Base-by-base conservation (phyloP, 2,113 vertebrate genomes). In the Prunella himalayana region DNA sequence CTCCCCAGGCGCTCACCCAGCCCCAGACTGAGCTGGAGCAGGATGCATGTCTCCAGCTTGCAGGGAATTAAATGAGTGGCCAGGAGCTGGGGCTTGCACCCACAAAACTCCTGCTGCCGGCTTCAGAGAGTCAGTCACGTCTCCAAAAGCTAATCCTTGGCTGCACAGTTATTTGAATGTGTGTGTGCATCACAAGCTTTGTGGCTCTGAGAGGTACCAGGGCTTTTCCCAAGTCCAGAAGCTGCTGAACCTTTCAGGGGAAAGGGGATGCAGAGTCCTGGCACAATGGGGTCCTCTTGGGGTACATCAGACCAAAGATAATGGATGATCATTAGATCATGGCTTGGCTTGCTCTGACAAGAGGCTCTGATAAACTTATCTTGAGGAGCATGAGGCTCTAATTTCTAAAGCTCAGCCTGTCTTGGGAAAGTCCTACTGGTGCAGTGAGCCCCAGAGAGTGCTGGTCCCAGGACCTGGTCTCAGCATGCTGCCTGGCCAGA, bases 281-380 rank as follows among this genome's bases (percentile, higher is more conserved):
- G 35, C 44, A 68, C 49, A 42, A 84, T 22, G 3, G 1, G 17
- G 41, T 66, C 16, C 9, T 59, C 35, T 30, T 2, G 0, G 39
- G 15, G 19, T 70, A 81, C 80, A 69, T 77, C 42, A 72, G 33
- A 72, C 41, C 39, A 61, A 93, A 92, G 68, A 69, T 20, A 76
- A 45, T 0, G 4, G 14, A 37, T 0, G 0, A 44, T 81, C 6
- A 3, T 75, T 59, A 65, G 82, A 73, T 63, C 7, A 4, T 35
- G 15, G 66, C 59, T 86, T 86, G 92, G 93, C 85, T 94, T 92
- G 56, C 41, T 89, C 65, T 69, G 83, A 85, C 59, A 82, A 64
- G 30, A 60, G 37, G 35, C 57, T 91, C 44, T 64, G 81, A 82
- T 84, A 50, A 95, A 95, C 86, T 94, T 94, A 86, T 64, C 56